Evolutionary conservation across 2,113 vertebrate genomes (phyloP).

Genomic region (Macquaria australasica): DNA sequence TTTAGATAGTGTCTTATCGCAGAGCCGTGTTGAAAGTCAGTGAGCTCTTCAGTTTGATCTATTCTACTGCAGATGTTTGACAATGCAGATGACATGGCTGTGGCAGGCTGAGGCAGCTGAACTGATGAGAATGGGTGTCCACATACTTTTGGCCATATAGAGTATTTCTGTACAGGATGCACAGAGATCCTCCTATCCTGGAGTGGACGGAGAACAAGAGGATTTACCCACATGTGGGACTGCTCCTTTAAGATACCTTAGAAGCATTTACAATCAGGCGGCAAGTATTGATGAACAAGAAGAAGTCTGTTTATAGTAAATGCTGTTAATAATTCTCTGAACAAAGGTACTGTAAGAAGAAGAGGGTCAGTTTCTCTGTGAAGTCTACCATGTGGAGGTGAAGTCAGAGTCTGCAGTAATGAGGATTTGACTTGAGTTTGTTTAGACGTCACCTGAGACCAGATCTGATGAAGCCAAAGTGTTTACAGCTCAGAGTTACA

Average conservation of each 20-base stretch:
- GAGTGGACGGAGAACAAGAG: background rate
- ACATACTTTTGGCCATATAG: background rate
- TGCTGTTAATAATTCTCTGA: background rate
- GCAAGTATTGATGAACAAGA: background rate
- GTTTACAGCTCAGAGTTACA: slow-evolving; percentile 51
- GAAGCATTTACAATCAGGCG: background rate
- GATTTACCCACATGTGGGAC: background rate
- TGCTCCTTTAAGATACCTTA: background rate
- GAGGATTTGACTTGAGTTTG: slow-evolving; percentile 34
- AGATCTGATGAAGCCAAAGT: slow-evolving; percentile 38
- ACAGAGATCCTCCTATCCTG: background rate
- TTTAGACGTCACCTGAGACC: slow-evolving; percentile 50
- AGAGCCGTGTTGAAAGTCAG: too few relatives aligned
- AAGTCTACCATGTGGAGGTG: background rate
- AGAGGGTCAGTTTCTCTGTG: background rate
- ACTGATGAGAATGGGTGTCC: background rate
- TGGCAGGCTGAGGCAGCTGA: too few relatives aligned
- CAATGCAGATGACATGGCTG: too few relatives aligned
- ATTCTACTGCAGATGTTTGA: too few relatives aligned
- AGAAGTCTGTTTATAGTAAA: background rate
- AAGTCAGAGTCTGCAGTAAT: slow-evolving; percentile 18
- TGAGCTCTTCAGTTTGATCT: too few relatives aligned
- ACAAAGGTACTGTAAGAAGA: background rate
- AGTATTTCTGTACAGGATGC: background rate
- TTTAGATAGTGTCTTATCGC: too few relatives aligned